phyloP scores from a whole-genome alignment of 2,797 vertebrate species.

The Emys orbicularis region DNA sequence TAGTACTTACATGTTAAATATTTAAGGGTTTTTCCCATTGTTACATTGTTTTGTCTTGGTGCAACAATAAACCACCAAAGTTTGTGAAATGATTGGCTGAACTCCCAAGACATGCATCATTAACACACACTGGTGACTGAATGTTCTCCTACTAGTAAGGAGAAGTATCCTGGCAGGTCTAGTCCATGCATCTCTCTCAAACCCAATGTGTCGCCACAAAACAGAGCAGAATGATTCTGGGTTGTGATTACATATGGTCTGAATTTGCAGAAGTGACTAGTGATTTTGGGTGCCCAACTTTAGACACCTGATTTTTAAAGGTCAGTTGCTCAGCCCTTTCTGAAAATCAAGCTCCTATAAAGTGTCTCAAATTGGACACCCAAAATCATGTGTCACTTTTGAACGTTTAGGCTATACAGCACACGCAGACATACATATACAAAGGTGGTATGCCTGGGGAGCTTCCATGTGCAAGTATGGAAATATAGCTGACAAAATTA shows the following conservation, averaged over 20 bases:
- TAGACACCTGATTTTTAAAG: neutral
- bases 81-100: neutral
- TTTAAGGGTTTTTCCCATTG: neutral
- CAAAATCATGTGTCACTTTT: neutral
- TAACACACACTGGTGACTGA: neutral
- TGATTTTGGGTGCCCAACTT: neutral
- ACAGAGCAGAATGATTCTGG: neutral
- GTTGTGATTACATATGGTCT: neutral
- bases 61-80: neutral
- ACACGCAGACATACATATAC: rapidly evolving
- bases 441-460: neutral
- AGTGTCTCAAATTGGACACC: neutral
- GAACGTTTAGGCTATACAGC: neutral
- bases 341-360: neutral
- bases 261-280: neutral
- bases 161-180: neutral
- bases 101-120: neutral
- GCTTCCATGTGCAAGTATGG: neutral
- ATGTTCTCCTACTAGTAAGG: neutral
- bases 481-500: neutral
- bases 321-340: neutral
- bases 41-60: neutral
- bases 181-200: neutral
- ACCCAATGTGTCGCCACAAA: neutral
- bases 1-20: neutral